Evolutionary conservation across 2,888 invertebrate genomes (phyloP).

Genomic region (Brachyopa scutellaris): DNA sequence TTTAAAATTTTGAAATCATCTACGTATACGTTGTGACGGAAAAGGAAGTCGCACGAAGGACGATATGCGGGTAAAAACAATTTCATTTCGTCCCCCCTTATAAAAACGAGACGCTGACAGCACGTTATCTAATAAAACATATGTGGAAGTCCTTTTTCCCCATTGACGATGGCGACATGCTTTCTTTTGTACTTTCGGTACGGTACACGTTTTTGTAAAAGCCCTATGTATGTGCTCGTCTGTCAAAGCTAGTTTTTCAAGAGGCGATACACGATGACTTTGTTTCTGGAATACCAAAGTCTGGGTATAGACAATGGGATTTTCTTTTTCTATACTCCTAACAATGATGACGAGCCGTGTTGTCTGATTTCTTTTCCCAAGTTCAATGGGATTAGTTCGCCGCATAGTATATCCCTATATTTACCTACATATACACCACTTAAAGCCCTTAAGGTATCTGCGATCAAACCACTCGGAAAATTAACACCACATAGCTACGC

Average conservation of each 20-base stretch:
- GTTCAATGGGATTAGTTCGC: conserved; percentile 37
- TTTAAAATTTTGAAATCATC: conserved; percentile 25
- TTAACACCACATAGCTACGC: conserved; percentile 30
- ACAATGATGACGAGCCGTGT: conserved; percentile 36
- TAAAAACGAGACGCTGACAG: conserved; percentile 57
- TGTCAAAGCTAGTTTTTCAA: conserved; percentile 41
- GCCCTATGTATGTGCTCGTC: not conserved
- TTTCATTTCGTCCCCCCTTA: conserved; percentile 40
- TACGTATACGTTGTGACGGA: not conserved
- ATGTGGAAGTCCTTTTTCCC: conserved; percentile 50
- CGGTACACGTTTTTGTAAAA: conserved; percentile 13
- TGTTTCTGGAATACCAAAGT: conserved; percentile 55
- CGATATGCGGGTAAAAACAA: conserved; percentile 47
- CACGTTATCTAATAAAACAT: conserved; percentile 72
- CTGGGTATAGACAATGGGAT: conserved; percentile 46
- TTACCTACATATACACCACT: conserved; percentile 33
- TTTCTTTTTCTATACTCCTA: conserved; percentile 10
- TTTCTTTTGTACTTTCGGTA: conserved; percentile 62
- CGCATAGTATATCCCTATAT: not conserved
- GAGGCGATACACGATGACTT: conserved; percentile 56
- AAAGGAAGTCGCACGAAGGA: conserved; percentile 64
- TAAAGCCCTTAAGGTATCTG: conserved; percentile 61
- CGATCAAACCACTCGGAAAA: conserved; percentile 65
- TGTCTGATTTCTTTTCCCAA: conserved; percentile 52
- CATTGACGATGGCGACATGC: conserved; percentile 47